Evolutionary conservation across 2,113 vertebrate species (phyloP).

Genomic region (Clarias gariepinus): DNA sequence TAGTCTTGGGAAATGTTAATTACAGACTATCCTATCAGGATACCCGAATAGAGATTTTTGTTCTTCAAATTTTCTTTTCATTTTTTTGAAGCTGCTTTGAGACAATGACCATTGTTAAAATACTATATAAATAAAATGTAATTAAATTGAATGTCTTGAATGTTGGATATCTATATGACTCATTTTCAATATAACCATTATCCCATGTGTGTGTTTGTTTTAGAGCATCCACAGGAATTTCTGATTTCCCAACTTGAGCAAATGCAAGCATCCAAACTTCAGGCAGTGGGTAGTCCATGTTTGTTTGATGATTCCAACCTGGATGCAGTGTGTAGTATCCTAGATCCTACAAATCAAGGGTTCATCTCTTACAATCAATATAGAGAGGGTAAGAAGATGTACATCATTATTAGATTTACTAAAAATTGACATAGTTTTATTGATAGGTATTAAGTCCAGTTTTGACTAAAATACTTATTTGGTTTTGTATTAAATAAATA

Average conservation of each 20-base stretch:
- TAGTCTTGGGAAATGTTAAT: background rate
- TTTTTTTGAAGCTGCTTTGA: too few relatives aligned
- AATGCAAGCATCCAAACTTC: conserved; percentile 56
- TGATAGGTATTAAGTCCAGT: background rate
- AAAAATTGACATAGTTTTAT: background rate
- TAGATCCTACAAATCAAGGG: conserved; percentile 66
- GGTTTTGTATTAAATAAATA: background rate
- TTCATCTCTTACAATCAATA: conserved; percentile 68
- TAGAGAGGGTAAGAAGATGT: conserved; percentile 63
- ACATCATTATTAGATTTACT: background rate
- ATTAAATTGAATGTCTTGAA: background rate
- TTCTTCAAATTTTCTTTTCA: too few relatives aligned
- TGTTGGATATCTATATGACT: background rate
- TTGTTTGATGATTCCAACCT: conserved; percentile 67
- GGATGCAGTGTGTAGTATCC: conserved; percentile 66
- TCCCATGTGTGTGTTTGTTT: background rate
- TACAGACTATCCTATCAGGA: background rate
- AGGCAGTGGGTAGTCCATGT: conserved; percentile 46
- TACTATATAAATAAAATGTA: too few relatives aligned
- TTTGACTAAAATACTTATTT: background rate
- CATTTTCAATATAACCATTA: background rate
- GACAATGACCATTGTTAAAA: too few relatives aligned
- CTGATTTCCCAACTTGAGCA: conserved; percentile 67
- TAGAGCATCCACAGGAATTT: conserved; percentile 71
- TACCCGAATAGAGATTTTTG: background rate